A percentile compares a stretch with the other conserved stretches of the same genome.
phyloP scores from a whole-genome alignment of 2,888 invertebrate species.

The Isoperla grammatica region DNA sequence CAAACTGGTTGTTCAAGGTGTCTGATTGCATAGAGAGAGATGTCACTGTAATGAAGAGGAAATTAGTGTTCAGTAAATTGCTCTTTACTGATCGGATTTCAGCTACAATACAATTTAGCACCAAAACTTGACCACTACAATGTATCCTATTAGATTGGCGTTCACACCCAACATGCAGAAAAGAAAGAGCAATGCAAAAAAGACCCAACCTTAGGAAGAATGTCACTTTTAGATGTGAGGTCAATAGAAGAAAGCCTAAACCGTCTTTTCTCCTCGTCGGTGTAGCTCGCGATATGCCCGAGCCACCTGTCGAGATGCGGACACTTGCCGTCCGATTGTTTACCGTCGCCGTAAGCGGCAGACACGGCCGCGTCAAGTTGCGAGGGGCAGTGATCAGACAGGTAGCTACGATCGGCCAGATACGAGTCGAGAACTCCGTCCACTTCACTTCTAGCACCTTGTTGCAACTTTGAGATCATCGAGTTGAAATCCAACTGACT shows the following conservation, averaged over 20 bases:
- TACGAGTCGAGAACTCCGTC: constrained; percentile 40
- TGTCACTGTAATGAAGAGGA: no score
- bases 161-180: no score
- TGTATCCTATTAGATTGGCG: no score
- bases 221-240: not conserved
- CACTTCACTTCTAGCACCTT: constrained; percentile 4
- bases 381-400: constrained; percentile 44
- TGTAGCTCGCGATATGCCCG: constrained; percentile 42
- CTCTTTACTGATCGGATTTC: no score
- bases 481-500: constrained; percentile 4
- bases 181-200: no score
- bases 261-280: constrained; percentile 34
- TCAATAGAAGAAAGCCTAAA: not conserved
- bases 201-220: constrained; percentile 1
- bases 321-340: constrained; percentile 10
- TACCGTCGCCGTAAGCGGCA: constrained; percentile 33
- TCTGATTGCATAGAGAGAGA: no score
- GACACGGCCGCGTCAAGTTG: constrained; percentile 42
- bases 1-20: no score
- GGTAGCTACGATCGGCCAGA: constrained; percentile 43
- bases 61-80: no score
- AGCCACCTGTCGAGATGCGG: constrained; percentile 44
- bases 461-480: constrained; percentile 4
- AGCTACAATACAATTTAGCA: no score
- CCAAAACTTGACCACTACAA: no score